A percentile compares a stretch with the other conserved stretches of the same genome.
Conservation (phyloP, 2,888 invertebrate genomes). For the Megastigmus dorsalis region DNA sequence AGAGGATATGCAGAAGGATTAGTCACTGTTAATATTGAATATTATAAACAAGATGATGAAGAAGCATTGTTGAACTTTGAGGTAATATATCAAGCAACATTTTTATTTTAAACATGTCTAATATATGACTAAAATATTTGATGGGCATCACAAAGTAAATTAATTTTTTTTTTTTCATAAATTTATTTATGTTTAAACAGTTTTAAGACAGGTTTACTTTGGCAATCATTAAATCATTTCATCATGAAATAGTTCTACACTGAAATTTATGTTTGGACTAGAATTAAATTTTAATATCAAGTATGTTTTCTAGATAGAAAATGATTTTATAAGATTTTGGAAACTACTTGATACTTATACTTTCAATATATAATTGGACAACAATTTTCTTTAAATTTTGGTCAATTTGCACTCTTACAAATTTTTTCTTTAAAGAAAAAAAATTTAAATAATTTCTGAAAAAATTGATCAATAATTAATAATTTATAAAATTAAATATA, state of each 20-base stretch:
- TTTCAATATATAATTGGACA: too few species aligned
- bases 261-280: slow-evolving; percentile 18
- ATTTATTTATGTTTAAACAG: slow-evolving; percentile 1
- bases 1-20: slow-evolving; percentile 85
- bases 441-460: neutral
- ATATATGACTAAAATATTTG: neutral
- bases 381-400: neutral
- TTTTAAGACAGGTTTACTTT: neutral
- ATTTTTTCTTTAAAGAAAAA: too few species aligned
- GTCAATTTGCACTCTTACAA: neutral
- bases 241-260: neutral
- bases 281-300: neutral
- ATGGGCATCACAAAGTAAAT: neutral
- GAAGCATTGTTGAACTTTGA: slow-evolving; percentile 84
- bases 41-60: slow-evolving; percentile 85
- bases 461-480: too few species aligned
- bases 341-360: too few species aligned
- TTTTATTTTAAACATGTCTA: neutral
- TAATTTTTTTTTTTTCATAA: neutral
- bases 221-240: slow-evolving; percentile 6
- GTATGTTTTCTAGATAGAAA: too few species aligned
- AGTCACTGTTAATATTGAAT: slow-evolving; percentile 88
- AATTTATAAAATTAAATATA: neutral
- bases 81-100: slow-evolving; percentile 78
- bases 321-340: too few species aligned